Conservation (phyloP, 2,888 invertebrate genomes). For the Pyrochroa serraticornis region DNA sequence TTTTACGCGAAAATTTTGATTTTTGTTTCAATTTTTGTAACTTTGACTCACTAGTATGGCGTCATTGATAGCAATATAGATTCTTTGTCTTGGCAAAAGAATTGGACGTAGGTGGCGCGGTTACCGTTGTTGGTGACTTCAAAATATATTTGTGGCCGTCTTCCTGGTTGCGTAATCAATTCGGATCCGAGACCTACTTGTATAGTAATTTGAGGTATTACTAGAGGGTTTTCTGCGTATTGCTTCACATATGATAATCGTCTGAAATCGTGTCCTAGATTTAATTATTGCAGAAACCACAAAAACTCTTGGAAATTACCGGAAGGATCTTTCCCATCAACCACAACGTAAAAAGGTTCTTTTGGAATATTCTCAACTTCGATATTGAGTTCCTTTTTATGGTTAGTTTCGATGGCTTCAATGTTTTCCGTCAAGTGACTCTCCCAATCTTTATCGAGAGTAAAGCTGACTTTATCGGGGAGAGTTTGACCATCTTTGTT, state of each 20-base stretch:
- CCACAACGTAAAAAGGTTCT: constrained; percentile 42
- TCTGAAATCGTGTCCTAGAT: constrained; percentile 45
- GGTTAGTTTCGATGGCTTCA: constrained; percentile 30
- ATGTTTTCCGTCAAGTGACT: constrained; percentile 30
- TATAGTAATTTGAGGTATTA: constrained; percentile 47
- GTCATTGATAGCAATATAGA: constrained; percentile 64
- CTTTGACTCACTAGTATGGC: constrained; percentile 62
- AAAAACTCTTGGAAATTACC: constrained; percentile 34
- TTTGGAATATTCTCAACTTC: constrained; percentile 37
- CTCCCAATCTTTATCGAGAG: constrained; percentile 26
- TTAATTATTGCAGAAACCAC: constrained; percentile 3
- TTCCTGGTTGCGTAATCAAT: constrained; percentile 55
- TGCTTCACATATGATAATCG: constrained; percentile 42
- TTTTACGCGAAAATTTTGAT: constrained; percentile 3
- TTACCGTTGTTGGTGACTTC: constrained; percentile 76
- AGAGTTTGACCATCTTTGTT: constrained; percentile 35
- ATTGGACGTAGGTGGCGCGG: constrained; percentile 62
- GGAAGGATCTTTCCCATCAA: constrained; percentile 46
- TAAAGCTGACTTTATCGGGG: constrained; percentile 33
- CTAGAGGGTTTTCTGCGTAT: constrained; percentile 34
- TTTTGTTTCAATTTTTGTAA: too few species aligned
- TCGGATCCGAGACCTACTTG: constrained; percentile 60
- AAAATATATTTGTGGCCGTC: constrained; percentile 63
- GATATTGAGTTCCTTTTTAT: constrained; percentile 38
- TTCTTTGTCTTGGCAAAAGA: constrained; percentile 66